Evolutionary conservation across 2,797 vertebrate genomes (phyloP), one percentile per base, ranked within the genome.

Genomic region (Pelochelys cantorii): DNA sequence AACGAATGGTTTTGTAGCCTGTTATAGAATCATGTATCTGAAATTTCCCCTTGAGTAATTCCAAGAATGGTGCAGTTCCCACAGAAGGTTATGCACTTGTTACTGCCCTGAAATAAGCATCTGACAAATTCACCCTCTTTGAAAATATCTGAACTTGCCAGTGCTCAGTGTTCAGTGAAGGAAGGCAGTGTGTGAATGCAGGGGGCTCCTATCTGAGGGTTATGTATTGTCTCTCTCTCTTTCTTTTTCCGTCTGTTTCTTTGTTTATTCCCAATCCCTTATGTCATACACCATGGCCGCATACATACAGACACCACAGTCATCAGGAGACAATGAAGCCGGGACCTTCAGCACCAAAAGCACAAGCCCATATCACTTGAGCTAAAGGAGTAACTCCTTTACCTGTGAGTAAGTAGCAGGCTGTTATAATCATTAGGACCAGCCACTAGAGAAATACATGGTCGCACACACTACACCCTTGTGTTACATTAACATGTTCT

Each of bases 41-140:
- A 59, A 90, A 85, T 91, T 96, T 96, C 94, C 95, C 95, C 94
- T 93, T 92, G 95, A 93, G 92, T 92, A 77, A 87, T 81, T 74
- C 55, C 94, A 83, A 53, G 57, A 90, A 81, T 4, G 14, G 42
- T 93, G 90, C 92, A 82, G 10, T 79, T 84, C 48, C 79, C 82
- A 59, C 5, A 0, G 52, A 37, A 12, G 37, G 77, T 8, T 68
- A 56, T 14, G 82, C 34, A 54, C 52, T 77, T 85, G 29, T 34
- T 68, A 53, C 53, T 88, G 57, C 59, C 62, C 57, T 78, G 48
- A 82, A 79, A 60, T 85, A 86, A 81, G 80, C 48, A 81, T 74
- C 83, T 82, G 22, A 56, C 34, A 65, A 52, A 77, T 55, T 62
- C 79, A 65, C 77, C 27, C n/a, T 42, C 65, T 80, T 55, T 84